phyloP scores from a whole-genome alignment of 2,888 invertebrate species.

The Melanchra persicariae region DNA sequence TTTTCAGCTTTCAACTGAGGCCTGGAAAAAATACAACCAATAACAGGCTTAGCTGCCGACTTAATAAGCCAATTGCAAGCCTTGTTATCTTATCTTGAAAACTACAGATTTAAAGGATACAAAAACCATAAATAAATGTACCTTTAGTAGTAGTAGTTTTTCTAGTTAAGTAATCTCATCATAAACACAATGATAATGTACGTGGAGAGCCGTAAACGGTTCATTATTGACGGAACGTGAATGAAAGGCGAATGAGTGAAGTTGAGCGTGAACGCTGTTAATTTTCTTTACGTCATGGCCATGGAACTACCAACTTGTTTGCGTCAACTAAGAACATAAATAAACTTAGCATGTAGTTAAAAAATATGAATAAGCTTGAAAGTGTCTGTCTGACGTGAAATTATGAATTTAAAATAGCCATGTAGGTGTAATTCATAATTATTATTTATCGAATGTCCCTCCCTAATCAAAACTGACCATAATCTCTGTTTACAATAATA shows the following conservation, averaged over 20 bases:
- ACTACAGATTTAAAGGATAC: background rate
- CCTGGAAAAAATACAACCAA: too few species aligned
- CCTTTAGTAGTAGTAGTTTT: background rate
- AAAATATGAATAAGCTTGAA: too few species aligned
- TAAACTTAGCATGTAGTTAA: too few species aligned
- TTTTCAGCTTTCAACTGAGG: too few species aligned
- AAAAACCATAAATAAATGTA: background rate
- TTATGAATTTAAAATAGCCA: too few species aligned
- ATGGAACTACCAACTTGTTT: background rate
- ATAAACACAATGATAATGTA: slow-evolving; percentile 11
- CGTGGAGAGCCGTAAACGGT: background rate
- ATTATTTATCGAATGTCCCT: too few species aligned
- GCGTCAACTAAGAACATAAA: background rate
- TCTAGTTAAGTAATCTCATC: background rate
- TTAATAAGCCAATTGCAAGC: background rate
- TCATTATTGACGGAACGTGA: slow-evolving; percentile 21
- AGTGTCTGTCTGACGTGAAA: too few species aligned
- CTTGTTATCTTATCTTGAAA: background rate
- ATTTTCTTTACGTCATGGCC: slow-evolving; percentile 22
- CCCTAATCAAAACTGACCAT: background rate
- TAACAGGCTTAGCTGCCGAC: too few species aligned
- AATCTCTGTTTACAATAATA: too few species aligned
- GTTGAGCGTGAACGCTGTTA: slow-evolving; percentile 20
- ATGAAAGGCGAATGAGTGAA: slow-evolving; percentile 28
- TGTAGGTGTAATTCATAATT: too few species aligned